These are phyloP conservation scores for Drosophila kanekoi DNA, from an alignment of 2,888 invertebrate species.

Conservation along the genomic window DNA sequence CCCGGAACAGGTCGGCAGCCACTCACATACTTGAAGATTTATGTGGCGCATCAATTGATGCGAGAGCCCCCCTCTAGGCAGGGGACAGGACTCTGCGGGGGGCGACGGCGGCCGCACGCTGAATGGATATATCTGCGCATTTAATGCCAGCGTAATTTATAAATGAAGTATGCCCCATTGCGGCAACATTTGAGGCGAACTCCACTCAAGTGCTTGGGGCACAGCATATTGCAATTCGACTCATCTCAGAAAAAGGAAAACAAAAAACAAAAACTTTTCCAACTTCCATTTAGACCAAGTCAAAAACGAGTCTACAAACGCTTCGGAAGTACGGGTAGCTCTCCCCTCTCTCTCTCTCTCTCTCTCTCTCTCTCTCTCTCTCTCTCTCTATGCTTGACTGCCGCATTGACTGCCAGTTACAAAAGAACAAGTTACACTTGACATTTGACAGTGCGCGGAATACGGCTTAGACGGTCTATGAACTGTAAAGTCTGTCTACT, in stretches of 20 bases:
- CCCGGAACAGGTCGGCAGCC: conserved; percentile 54
- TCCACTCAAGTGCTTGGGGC: conserved; percentile 39
- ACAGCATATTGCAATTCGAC: conserved; percentile 21
- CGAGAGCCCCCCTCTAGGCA: conserved; percentile 9
- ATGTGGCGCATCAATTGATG: conserved; percentile 75
- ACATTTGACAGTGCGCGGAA: conserved; percentile 43
- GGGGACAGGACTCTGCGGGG: neutral
- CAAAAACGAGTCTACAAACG: neutral
- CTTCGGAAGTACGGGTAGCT: conserved; percentile 2
- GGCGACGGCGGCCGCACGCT: conserved; percentile 31
- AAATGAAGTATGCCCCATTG: conserved; percentile 77
- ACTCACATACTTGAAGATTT: conserved; percentile 75
- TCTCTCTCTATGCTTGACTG: too few relatives aligned
- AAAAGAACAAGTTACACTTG: conserved; percentile 40
- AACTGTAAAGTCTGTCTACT: conserved; percentile 39
- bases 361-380: too few relatives aligned
- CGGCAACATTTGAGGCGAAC: conserved; percentile 25
- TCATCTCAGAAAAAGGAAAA: neutral
- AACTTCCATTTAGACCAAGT: conserved; percentile 22
- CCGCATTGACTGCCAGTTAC: conserved; percentile 32
- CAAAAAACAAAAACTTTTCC: conserved; percentile 29
- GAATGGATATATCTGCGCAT: conserved; percentile 66
- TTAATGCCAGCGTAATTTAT: conserved; percentile 80
- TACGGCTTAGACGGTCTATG: conserved; percentile 36
- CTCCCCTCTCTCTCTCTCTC: too few relatives aligned